phyloP scores from a whole-genome alignment of 2,888 invertebrate species.

The Mesochorus sp. region DNA sequence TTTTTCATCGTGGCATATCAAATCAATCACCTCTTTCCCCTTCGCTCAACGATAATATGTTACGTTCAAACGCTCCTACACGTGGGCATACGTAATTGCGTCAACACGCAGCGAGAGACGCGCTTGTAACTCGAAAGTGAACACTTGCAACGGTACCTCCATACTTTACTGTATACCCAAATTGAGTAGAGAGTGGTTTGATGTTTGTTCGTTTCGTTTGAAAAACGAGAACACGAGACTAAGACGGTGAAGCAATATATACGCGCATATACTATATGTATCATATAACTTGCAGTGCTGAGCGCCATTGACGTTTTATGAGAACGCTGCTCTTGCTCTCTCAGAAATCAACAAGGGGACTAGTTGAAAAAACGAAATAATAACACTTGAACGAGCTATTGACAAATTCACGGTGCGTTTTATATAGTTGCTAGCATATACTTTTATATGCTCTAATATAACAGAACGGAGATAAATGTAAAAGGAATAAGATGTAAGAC shows the following conservation, averaged over 20 bases:
- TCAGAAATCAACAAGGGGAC: conserved; percentile 14
- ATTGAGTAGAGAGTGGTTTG: background rate
- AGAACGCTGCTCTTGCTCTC: conserved; percentile 29
- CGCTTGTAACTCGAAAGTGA: conserved; percentile 1
- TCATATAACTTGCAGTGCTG: conserved; percentile 15
- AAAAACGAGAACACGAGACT: conserved; percentile 27
- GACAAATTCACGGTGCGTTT: conserved; percentile 56
- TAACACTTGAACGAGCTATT: conserved; percentile 42
- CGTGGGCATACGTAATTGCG: conserved; percentile 27
- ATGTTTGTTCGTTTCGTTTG: conserved; percentile 45
- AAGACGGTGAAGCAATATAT: no score
- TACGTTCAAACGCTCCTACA: background rate
- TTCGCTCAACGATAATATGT: background rate
- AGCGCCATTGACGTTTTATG: conserved; percentile 35
- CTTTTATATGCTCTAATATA: background rate
- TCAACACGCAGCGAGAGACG: conserved; percentile 7
- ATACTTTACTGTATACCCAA: conserved; percentile 9
- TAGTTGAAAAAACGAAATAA: conserved; percentile 42
- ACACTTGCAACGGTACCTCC: conserved; percentile 18
- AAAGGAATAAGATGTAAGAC: no score
- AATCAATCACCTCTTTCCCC: conserved; percentile 28
- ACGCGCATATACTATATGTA: conserved; percentile 10
- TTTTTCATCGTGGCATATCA: conserved; percentile 28
- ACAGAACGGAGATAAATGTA: background rate
- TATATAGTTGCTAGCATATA: conserved; percentile 25